Conservation (phyloP, 2,113 vertebrate genomes). For the Urocitellus parryii region DNA sequence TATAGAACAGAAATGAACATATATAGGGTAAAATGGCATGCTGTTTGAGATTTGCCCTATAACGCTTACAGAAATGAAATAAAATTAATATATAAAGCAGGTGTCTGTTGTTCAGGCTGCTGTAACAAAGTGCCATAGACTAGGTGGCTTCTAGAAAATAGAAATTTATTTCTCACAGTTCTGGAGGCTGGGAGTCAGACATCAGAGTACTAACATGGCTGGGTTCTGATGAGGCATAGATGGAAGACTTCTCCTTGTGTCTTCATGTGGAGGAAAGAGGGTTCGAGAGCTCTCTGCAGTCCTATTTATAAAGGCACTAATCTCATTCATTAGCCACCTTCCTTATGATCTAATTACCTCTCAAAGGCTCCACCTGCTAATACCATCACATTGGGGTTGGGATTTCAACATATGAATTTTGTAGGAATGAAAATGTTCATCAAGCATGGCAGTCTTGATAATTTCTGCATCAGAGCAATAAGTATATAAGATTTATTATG, state of each 20-base stretch:
- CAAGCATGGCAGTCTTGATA: background rate
- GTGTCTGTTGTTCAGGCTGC: background rate
- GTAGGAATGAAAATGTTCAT: background rate
- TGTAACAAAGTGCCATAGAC: background rate
- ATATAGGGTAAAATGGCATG: constrained; percentile 19
- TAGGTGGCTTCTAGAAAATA: background rate
- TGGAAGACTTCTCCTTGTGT: background rate
- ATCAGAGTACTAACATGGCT: background rate
- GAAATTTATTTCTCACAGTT: background rate
- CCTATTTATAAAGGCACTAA: background rate
- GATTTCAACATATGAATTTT: background rate
- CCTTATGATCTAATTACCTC: background rate
- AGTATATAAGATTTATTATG: background rate
- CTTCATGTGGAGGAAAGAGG: background rate
- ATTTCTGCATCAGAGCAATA: background rate
- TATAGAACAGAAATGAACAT: constrained; percentile 10
- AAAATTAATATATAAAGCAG: constrained; percentile 8
- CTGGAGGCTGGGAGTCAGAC: background rate
- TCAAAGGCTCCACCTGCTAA: background rate
- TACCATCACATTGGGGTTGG: background rate
- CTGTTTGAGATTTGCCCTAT: constrained; percentile 40
- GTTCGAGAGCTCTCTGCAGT: background rate
- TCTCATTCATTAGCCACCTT: background rate
- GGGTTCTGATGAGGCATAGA: background rate
- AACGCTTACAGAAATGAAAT: constrained; percentile 40